Evolutionary conservation across 2,888 invertebrate genomes (phyloP).

Genomic region (Drosophila pegasa): DNA sequence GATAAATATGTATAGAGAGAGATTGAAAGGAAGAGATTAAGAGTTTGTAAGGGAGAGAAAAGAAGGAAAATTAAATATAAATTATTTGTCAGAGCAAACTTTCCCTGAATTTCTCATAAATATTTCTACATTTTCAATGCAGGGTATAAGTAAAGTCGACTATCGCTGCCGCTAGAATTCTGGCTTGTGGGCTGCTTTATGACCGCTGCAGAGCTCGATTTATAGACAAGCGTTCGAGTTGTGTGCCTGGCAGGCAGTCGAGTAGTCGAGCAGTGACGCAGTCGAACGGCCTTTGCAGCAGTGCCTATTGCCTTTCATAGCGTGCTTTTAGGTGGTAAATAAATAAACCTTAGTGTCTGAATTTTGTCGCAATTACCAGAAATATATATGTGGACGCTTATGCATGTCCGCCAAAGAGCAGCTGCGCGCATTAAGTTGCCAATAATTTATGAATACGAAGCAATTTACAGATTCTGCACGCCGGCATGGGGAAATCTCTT

Average conservation of each 20-base stretch:
- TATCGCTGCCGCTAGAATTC: fast-evolving
- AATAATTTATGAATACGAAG: constrained; percentile 30
- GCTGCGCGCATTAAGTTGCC: constrained; percentile 27
- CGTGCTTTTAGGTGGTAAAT: constrained; percentile 53
- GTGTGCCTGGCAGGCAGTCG: constrained; percentile 15
- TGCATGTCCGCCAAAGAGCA: constrained; percentile 9
- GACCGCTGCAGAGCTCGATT: constrained; percentile 55
- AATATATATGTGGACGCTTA: constrained; percentile 4
- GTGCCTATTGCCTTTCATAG: constrained; percentile 50
- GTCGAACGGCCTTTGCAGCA: constrained; percentile 26
- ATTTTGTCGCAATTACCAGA: constrained; percentile 54
- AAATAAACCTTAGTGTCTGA: constrained; percentile 61
- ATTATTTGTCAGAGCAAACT: no score
- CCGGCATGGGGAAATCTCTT: constrained; percentile 16
- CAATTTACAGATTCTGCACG: not conserved
- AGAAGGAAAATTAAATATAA: no score
- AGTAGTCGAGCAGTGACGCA: not conserved
- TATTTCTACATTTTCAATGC: no score
- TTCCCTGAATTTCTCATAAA: no score
- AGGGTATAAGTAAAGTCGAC: not conserved
- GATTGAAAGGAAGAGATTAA: no score
- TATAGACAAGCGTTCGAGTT: constrained; percentile 45
- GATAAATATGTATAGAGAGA: no score
- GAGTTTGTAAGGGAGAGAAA: no score
- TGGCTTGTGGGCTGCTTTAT: constrained; percentile 38